Evolutionary conservation across 2,113 vertebrate species (phyloP).

Genomic region (Dasypus novemcinctus): DNA sequence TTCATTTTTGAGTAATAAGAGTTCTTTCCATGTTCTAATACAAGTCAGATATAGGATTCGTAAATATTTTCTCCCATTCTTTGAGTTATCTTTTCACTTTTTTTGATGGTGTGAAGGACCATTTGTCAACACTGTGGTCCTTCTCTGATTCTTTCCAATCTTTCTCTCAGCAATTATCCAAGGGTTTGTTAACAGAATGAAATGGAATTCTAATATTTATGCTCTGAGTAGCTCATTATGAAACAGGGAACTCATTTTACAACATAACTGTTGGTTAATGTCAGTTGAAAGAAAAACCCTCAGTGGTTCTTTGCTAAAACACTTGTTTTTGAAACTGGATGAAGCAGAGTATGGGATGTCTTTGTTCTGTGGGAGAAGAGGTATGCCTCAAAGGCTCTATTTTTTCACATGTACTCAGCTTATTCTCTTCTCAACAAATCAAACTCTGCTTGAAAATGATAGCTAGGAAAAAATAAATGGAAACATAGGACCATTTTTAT

Average conservation of each 20-base stretch:
- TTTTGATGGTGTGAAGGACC: not conserved
- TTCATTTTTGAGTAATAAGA: not conserved
- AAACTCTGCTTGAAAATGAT: not conserved
- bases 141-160: not conserved
- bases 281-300: not conserved
- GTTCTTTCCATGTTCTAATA: not conserved
- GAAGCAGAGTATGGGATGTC: not conserved
- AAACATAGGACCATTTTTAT: not conserved
- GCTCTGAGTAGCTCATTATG: not conserved
- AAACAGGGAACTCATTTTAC: not conserved
- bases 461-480: not conserved
- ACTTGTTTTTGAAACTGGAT: not conserved
- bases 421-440: not conserved
- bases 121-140: not conserved
- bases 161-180: not conserved
- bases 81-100: not conserved
- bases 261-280: not conserved
- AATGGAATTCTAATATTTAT: not conserved
- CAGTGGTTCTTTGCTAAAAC: not conserved
- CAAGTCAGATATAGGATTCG: not conserved
- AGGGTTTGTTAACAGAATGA: not conserved
- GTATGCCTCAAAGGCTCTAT: not conserved
- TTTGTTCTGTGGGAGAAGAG: not conserved
- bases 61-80: constrained; percentile 23
- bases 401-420: not conserved